These are phyloP conservation scores for Clytia hemisphaerica DNA, from an alignment of 30 jellyfish, hydroid and myxozoan species.

Conservation along the genomic window DNA sequence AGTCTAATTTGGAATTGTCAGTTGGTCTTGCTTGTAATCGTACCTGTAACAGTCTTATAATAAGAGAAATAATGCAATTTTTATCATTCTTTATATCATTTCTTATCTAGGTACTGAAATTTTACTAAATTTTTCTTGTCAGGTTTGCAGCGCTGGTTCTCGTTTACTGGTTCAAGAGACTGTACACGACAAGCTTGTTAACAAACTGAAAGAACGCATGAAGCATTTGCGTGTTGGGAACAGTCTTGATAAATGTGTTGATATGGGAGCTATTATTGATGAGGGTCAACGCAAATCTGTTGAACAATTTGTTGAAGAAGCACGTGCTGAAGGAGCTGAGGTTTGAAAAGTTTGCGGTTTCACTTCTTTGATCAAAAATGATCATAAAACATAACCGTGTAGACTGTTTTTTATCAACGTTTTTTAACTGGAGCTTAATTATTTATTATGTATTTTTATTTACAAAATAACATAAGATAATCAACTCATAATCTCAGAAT, in stretches of 20 bases:
- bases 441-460: too few species aligned
- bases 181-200: slow-evolving; percentile 54
- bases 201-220: slow-evolving; percentile 77
- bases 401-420: not conserved
- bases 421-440: not conserved
- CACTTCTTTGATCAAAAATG: too few species aligned
- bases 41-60: too few species aligned
- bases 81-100: too few species aligned
- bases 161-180: slow-evolving; percentile 83
- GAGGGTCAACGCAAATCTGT: slow-evolving; percentile 70
- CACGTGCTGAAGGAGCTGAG: slow-evolving; percentile 88
- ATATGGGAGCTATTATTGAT: slow-evolving; percentile 93
- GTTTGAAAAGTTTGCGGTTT: slow-evolving; percentile 19
- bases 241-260: slow-evolving; percentile 85
- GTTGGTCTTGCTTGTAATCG: too few species aligned
- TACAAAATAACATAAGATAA: too few species aligned
- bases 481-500: too few species aligned
- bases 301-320: slow-evolving; percentile 67
- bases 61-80: too few species aligned
- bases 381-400: too few species aligned
- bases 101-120: not conserved
- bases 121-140: not conserved
- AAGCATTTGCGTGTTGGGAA: slow-evolving; percentile 69
- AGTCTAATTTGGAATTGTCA: too few species aligned
- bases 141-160: slow-evolving; percentile 98